Evolutionary conservation across 2,888 invertebrate genomes (phyloP), one percentile per base, ranked within the genome.

Genomic region (Yponomeuta malinellus): DNA sequence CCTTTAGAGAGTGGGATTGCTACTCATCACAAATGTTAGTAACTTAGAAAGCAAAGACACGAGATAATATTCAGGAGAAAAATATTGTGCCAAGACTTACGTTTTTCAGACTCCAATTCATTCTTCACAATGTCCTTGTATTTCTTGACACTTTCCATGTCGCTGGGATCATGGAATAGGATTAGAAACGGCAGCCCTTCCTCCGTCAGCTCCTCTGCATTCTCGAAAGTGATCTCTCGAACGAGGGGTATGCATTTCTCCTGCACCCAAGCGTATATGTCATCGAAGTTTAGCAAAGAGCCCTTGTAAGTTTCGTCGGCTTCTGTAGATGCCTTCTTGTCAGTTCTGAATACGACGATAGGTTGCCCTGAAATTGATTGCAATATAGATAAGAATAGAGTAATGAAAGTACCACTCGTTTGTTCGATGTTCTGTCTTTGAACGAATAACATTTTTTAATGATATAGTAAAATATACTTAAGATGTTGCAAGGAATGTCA

Each of bases 111-210:
- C 63, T 96, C 80, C 70, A 99, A 89, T 79, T 98, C 95, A 48
- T 88, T 93, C 67, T 93, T 93, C 48, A 99, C 97, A 73, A 97
- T 87, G 75, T 96, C 95, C 79, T 96, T 97, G 86, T 95, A 99
- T 78, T 94, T 93, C 84, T 98, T 97, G 70, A 98, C 95, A 78
- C 96, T 96, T 29, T 96, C 95, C 0, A 92, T 92, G 78, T 96
- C 96, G 78, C 97, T 96, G 0, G 97, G 96, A 75, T 95, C 92
- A 82, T 99, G 98, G 92, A 99, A 99, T 65, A 99, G 92, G 76
- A 99, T 99, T 63, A 99, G 93, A 93, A 99, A 99, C 6, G 99
- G 99, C 78, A 99, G 88, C 52, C 99, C 99, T 90, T 99, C 99
- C 87, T 99, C 99, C 0, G 99, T 99, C 37, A 99, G 89, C 87